Percentiles rank a stretch among this genome's conserved stretches.
Evolutionary conservation across 1,140 invertebrate genomes (phyloP).

Genomic region (Neomicropteryx cornuta): DNA sequence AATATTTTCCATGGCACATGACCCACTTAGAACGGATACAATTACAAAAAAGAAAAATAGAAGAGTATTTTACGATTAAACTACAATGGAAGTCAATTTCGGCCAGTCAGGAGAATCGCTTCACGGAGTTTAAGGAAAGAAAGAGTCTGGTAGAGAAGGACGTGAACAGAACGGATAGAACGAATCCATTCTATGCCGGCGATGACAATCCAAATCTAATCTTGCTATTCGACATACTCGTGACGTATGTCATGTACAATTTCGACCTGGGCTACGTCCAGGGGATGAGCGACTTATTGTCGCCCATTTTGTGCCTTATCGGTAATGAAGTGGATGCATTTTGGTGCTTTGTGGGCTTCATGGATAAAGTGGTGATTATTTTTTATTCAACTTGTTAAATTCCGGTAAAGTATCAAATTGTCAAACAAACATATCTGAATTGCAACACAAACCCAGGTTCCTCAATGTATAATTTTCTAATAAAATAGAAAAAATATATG

Average conservation of each 20-base stretch:
- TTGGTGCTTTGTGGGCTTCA: slow-evolving; percentile 99
- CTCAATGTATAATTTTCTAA: no score
- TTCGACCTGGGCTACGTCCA: slow-evolving; percentile 95
- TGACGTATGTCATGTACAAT: slow-evolving; percentile 99
- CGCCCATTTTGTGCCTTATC: slow-evolving; percentile 85
- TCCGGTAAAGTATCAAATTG: no score
- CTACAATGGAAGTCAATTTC: slow-evolving; percentile 91
- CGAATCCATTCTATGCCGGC: slow-evolving; percentile 80
- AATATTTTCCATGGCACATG: slow-evolving; percentile 79
- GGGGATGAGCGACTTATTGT: slow-evolving; percentile 95
- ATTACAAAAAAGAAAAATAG: slow-evolving; percentile 57
- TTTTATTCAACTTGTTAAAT: slow-evolving; percentile 3
- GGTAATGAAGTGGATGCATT: slow-evolving; percentile 92
- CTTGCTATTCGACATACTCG: slow-evolving; percentile 82
- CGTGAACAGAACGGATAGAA: slow-evolving; percentile 91
- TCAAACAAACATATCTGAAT: no score
- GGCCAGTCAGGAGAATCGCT: slow-evolving; percentile 76
- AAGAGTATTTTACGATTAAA: slow-evolving; percentile 94
- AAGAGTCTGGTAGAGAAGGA: slow-evolving; percentile 97
- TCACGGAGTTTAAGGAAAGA: slow-evolving; percentile 78
- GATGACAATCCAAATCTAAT: slow-evolving; percentile 84
- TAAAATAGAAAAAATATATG: no score
- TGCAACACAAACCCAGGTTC: no score
- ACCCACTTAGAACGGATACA: slow-evolving; percentile 60
- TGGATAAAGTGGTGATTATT: slow-evolving; percentile 80